Conservation (phyloP, 2,113 vertebrate genomes). For the Aldabrachelys gigantea region DNA sequence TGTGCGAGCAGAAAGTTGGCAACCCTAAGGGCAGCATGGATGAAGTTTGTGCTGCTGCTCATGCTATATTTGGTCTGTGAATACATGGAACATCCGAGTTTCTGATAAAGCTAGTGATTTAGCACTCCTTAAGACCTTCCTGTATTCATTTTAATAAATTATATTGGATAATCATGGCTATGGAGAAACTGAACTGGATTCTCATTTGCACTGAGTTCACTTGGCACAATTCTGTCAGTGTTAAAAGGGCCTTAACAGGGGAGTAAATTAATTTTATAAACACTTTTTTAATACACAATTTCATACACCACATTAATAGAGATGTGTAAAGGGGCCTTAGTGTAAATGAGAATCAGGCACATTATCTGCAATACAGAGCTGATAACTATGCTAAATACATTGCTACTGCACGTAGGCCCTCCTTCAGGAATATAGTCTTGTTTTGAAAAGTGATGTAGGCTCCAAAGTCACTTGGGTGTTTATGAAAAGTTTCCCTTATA, state of each 20-base stretch:
- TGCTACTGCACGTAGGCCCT: no score
- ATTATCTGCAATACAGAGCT: no score
- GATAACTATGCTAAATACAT: no score
- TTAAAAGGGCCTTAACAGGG: not conserved
- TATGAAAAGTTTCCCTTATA: no score
- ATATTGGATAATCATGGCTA: not conserved
- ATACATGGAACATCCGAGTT: not conserved
- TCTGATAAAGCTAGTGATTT: not conserved
- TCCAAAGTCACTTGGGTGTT: no score
- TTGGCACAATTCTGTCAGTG: not conserved
- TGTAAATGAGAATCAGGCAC: no score
- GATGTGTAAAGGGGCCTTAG: not conserved
- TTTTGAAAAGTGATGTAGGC: no score
- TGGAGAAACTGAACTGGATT: not conserved
- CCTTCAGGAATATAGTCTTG: no score
- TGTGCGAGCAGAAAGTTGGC: no score
- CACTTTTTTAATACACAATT: not conserved
- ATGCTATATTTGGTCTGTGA: fast-evolving
- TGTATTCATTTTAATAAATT: not conserved
- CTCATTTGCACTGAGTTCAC: not conserved
- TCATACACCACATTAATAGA: not conserved
- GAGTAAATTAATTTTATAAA: not conserved
- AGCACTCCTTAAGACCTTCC: not conserved
- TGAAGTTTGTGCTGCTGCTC: not conserved
- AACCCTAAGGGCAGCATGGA: not conserved